phyloP scores from a whole-genome alignment of 1,140 invertebrate genomes.

The Zaprionus africanus region DNA sequence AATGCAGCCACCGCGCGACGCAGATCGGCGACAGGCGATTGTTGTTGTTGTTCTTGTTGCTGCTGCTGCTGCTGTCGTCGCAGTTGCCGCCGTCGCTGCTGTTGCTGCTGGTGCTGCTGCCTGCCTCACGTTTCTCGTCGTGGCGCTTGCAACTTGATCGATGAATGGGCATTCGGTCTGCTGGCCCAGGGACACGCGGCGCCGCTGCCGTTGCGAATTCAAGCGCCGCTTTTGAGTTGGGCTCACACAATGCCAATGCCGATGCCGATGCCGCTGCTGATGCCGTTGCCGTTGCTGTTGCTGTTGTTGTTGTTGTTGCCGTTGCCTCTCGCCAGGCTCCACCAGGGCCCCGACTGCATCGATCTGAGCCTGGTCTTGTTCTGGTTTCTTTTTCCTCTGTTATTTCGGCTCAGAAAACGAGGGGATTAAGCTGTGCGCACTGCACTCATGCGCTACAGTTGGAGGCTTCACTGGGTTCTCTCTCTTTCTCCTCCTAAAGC shows the following conservation, averaged over 20 bases:
- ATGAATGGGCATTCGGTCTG: conserved; percentile 71
- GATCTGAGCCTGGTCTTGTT: conserved; percentile 31
- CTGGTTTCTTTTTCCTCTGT: conserved; percentile 20
- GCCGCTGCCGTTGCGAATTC: conserved; percentile 77
- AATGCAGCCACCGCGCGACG: conserved; percentile 58
- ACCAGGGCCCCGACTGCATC: conserved; percentile 25
- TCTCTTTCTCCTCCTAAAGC: neutral
- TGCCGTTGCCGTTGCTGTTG: conserved; percentile 8
- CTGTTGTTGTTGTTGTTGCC: neutral
- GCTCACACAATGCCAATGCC: conserved; percentile 65
- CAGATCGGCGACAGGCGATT: conserved; percentile 59
- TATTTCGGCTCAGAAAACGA: conserved; percentile 1
- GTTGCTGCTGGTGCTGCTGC: neutral
- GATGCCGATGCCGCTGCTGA: neutral
- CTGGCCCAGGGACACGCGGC: conserved; percentile 50
- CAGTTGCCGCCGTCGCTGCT: conserved; percentile 3
- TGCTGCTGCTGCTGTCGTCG: neutral
- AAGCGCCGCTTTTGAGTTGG: conserved; percentile 78
- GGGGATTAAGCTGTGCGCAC: conserved; percentile 32
- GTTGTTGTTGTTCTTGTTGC: conserved; percentile 18
- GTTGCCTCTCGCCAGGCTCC: conserved; percentile 8
- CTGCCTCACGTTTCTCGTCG: conserved; percentile 76
- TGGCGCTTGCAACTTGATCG: conserved; percentile 81
- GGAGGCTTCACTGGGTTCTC: neutral
- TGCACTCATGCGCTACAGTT: conserved; percentile 25